Base-by-base conservation (phyloP, 2,113 vertebrate species). In the Corythornis vintsioides region DNA sequence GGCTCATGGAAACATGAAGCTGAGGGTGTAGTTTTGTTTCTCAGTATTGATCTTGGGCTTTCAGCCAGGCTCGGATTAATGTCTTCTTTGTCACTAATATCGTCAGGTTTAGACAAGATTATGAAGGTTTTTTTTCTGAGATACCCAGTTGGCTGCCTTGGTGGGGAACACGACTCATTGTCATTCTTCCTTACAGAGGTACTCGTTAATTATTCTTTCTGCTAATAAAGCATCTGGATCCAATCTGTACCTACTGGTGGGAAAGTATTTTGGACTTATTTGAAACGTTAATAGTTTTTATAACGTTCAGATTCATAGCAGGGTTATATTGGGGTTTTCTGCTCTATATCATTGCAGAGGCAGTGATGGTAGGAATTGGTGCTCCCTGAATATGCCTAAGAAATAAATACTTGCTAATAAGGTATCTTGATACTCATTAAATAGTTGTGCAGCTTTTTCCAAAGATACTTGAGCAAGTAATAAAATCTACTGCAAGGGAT, bases 191-290 rank as follows among this genome's bases (percentile, higher is more conserved):
- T 66, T 13, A 17, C 53, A 71, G 92, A 92, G 87, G 93, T 78
- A 42, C 75, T 83, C 74, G 40, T 84, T 94, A 70, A 95, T 89
- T 78, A 65, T 57, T 93, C 81, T 78, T 83, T 65, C 94, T 76
- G 28, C 69, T 95, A 89, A 93, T 94, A 86, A 84, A 90, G 92
- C 96, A 97, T 97, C 96, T 97, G 96, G 95, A 94, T 97, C 92
- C 92, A 96, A 96, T 97, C 94, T 96, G 92, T 92, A 93, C 95
- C 95, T 92, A 96, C 94, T 90, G 88, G 94, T 94, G 93, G 95
- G 94, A 90, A 91, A 91, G 74, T 85, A 89, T 87, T 96, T 81
- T 80, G 89, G 95, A 91, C 92, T 89, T 92, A 93, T 83, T 93
- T 95, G 87, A 95, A 91, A 95, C 67, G 88, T 83, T 93, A 94